phyloP scores from a whole-genome alignment of 2,113 vertebrate species.

The Peromyscus californicus region DNA sequence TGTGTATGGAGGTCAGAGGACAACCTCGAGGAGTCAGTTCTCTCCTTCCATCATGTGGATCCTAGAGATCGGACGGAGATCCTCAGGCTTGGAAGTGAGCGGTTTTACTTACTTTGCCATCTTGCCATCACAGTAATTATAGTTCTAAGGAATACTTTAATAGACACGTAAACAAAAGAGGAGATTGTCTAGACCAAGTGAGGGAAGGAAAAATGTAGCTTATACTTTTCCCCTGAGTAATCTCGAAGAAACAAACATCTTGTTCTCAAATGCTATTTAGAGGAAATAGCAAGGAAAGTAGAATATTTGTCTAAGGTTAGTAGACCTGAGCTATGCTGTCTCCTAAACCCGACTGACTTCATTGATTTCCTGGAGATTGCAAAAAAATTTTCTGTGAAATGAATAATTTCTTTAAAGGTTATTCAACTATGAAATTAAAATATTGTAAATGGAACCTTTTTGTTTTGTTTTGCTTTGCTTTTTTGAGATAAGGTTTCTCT shows the following conservation, averaged over 20 bases:
- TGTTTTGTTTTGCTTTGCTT: too few relatives aligned
- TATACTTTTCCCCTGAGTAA: background rate
- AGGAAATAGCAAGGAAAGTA: background rate
- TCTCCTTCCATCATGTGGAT: background rate
- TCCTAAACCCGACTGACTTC: background rate
- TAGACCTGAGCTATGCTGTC: background rate
- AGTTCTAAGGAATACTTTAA: slow-evolving; percentile 28
- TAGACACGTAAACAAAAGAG: background rate
- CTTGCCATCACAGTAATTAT: background rate
- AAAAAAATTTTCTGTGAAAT: background rate
- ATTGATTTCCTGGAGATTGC: background rate
- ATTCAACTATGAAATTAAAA: slow-evolving; percentile 31
- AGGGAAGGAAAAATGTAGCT: background rate
- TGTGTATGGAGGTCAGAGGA: background rate
- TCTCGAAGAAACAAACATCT: background rate
- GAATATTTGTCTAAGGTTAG: background rate
- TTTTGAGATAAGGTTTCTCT: too few relatives aligned
- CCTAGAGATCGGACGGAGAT: background rate
- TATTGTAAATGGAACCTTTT: background rate
- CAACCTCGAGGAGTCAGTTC: too few relatives aligned
- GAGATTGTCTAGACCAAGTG: background rate
- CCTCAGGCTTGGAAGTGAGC: background rate
- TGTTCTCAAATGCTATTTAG: background rate
- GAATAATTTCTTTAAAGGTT: slow-evolving; percentile 12
- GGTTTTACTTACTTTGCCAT: background rate